These are phyloP conservation scores for Lasioglossum leucozonium DNA, from an alignment of 2,888 invertebrate genomes.

Conservation along the genomic window DNA sequence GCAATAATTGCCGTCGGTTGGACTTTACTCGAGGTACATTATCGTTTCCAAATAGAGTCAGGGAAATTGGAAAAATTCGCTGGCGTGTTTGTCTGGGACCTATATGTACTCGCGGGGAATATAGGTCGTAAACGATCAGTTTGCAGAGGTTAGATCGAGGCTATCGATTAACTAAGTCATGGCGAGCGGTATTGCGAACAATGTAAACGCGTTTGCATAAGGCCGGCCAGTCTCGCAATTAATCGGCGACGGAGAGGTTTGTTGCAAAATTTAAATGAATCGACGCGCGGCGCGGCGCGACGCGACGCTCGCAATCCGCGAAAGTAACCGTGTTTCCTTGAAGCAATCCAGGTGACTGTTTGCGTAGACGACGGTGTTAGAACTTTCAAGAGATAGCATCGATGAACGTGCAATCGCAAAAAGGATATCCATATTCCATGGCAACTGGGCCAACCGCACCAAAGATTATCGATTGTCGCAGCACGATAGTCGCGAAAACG, in stretches of 20 bases:
- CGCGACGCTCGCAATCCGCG: neutral
- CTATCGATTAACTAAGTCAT: conserved; percentile 25
- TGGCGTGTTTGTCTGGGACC: neutral
- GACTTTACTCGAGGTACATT: neutral
- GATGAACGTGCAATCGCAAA: neutral
- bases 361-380: neutral
- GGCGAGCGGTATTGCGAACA: conserved; percentile 10
- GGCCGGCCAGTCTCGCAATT: conserved; percentile 6
- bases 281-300: neutral
- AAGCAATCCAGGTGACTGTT: neutral
- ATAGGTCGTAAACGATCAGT: neutral
- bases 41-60: neutral
- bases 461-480: neutral
- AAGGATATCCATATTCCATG: neutral
- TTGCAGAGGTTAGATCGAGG: conserved; percentile 25
- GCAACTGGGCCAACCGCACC: neutral
- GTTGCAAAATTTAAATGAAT: conserved; percentile 24
- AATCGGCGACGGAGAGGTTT: neutral
- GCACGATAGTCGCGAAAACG: neutral
- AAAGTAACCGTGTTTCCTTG: conserved; percentile 17
- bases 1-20: neutral
- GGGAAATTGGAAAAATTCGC: neutral
- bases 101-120: neutral
- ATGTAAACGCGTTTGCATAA: neutral
- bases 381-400: conserved; percentile 7